phyloP scores from a whole-genome alignment of 2,797 vertebrate genomes.

The Astyanax mexicanus region DNA sequence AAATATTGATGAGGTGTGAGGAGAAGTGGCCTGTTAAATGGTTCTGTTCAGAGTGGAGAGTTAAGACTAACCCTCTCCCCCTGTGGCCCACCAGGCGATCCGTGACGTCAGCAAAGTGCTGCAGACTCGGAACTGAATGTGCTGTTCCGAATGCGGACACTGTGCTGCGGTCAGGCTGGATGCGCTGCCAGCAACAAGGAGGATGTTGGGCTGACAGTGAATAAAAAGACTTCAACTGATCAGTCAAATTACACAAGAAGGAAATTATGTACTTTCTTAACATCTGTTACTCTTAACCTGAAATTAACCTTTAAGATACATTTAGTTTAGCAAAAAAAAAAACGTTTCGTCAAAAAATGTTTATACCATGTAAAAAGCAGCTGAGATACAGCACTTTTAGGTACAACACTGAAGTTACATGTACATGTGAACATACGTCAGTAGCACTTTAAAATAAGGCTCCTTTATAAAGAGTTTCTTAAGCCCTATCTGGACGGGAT shows the following conservation, averaged over 20 bases:
- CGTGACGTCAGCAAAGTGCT: conserved; percentile 45
- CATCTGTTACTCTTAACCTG: too few species aligned
- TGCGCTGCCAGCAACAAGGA: not conserved
- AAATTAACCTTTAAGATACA: too few species aligned
- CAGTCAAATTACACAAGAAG: not conserved
- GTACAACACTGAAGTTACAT: too few species aligned
- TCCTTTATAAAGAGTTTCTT: too few species aligned
- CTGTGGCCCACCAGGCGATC: conserved; percentile 37
- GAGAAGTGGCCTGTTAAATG: conserved; percentile 71
- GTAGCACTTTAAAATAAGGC: too few species aligned
- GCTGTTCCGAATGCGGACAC: not conserved
- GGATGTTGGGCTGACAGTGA: not conserved
- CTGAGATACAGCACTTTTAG: too few species aligned
- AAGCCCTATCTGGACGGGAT: too few species aligned
- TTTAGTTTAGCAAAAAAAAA: too few species aligned
- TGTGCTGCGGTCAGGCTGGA: not conserved
- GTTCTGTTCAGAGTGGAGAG: conserved; percentile 45
- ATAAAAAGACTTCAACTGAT: not conserved
- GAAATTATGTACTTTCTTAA: not conserved
- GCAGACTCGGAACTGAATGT: conserved; percentile 4
- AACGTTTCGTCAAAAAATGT: too few species aligned
- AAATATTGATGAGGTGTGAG: conserved; percentile 82
- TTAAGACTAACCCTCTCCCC: conserved; percentile 44
- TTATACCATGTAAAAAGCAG: too few species aligned
- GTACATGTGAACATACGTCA: too few species aligned